Percentiles rank a stretch among this genome's conserved stretches.
Conservation (phyloP, 2,113 vertebrate species). For the Myodes glareolus region DNA sequence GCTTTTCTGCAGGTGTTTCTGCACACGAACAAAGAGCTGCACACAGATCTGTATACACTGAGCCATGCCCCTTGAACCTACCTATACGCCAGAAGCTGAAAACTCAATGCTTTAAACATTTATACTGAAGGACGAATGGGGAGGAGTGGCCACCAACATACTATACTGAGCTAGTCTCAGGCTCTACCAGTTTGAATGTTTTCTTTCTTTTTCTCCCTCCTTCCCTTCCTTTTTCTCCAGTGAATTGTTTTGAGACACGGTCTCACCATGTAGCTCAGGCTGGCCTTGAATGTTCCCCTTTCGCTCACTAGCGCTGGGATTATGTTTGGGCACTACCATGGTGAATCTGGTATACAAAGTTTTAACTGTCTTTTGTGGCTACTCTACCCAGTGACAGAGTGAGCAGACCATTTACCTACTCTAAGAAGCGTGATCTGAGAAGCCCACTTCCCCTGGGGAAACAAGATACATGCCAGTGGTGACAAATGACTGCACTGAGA, state of each 20-base stretch:
- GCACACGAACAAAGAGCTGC: not conserved
- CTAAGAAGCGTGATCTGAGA: not conserved
- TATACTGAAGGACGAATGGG: not conserved
- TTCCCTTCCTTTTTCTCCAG: not conserved
- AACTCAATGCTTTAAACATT: not conserved
- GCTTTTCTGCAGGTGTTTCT: not conserved
- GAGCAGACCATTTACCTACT: not conserved
- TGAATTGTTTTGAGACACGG: not conserved
- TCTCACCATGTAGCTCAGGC: no score
- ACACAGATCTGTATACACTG: not conserved
- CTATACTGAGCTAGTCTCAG: not conserved
- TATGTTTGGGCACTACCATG: not conserved
- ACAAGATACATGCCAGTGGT: not conserved
- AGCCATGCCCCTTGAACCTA: not conserved
- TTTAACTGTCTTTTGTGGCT: not conserved
- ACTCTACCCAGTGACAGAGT: not conserved
- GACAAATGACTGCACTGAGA: not conserved
- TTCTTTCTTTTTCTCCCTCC: not conserved
- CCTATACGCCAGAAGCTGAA: not conserved
- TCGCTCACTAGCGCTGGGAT: not conserved
- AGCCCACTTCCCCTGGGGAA: not conserved
- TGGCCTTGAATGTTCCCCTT: no score
- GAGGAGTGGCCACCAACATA: not conserved
- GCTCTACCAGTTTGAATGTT: not conserved
- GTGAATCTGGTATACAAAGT: not conserved